phyloP scores from a whole-genome alignment of 2,113 vertebrate species.

The Leptobrachium ailaonicum region DNA sequence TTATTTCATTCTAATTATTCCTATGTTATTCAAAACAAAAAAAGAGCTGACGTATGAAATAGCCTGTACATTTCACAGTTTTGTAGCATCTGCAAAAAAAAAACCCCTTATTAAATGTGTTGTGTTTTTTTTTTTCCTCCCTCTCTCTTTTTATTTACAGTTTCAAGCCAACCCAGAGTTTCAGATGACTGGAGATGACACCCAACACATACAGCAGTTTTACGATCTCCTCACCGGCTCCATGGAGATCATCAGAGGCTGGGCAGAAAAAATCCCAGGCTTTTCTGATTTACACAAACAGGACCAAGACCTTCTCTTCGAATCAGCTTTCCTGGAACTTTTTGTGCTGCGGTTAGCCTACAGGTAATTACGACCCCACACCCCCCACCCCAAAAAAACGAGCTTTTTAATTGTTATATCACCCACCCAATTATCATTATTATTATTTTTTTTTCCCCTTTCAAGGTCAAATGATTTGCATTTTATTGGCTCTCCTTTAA shows the following conservation, averaged over 20 bases:
- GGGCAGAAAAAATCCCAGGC: conserved; percentile 95
- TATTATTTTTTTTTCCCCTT: conserved; percentile 30
- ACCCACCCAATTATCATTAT: conserved; percentile 32
- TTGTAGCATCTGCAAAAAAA: conserved; percentile 76
- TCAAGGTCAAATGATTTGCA: conserved; percentile 72
- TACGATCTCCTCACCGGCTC: conserved; percentile 97
- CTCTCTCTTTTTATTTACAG: conserved; percentile 68
- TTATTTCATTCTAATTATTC: too few relatives aligned
- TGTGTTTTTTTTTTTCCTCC: conserved; percentile 42
- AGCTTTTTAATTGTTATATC: conserved; percentile 50
- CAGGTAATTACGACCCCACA: conserved; percentile 71
- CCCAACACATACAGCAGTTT: conserved; percentile 98
- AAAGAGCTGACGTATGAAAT: too few relatives aligned
- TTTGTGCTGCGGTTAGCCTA: conserved; percentile 94
- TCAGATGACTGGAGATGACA: conserved; percentile 96
- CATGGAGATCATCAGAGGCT: conserved; percentile 99
- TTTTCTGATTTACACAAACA: conserved; percentile 89
- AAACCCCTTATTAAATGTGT: conserved; percentile 80
- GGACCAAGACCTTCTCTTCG: conserved; percentile 95
- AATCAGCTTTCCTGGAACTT: conserved; percentile 96
- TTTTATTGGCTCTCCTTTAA: conserved; percentile 83
- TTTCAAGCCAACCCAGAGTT: conserved; percentile 98
- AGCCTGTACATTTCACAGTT: too few relatives aligned
- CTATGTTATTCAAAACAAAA: too few relatives aligned
- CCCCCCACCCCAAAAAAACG: neutral